These are phyloP conservation scores for Psammodynastes pulverulentus DNA, from an alignment of 2,113 vertebrate species.

Conservation along the genomic window DNA sequence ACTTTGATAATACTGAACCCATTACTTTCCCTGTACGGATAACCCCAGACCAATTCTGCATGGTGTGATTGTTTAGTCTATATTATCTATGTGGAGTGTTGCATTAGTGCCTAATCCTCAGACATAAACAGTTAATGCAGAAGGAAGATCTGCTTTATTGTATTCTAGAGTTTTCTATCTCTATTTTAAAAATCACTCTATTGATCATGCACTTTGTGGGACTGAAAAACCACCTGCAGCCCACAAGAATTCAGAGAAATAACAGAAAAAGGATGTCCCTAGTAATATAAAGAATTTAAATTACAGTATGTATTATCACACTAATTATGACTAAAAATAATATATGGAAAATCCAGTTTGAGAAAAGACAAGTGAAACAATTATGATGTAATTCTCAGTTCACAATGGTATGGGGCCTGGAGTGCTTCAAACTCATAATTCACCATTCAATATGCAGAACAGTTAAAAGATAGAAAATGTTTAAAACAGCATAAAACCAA, in stretches of 20 bases:
- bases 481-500: not conserved
- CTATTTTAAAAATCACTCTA: not conserved
- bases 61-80: not conserved
- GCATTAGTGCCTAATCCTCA: constrained; percentile 11
- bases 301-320: not conserved
- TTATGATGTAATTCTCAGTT: not conserved
- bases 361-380: not conserved
- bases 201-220: not conserved
- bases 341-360: not conserved
- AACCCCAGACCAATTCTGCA: constrained; percentile 5
- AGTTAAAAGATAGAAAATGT: not conserved
- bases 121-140: constrained; percentile 13
- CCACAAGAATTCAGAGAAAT: not conserved
- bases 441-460: not conserved
- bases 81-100: not conserved
- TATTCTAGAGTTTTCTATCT: not conserved
- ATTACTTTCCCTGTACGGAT: not conserved
- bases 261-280: not conserved
- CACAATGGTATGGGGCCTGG: not conserved
- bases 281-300: not conserved
- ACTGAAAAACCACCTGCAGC: not conserved
- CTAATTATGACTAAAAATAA: not conserved
- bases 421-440: not conserved
- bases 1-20: constrained; percentile 12
- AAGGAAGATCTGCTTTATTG: constrained; percentile 9